These are phyloP conservation scores for Norana najaformis DNA, from an alignment of 2,888 invertebrate genomes.

Conservation along the genomic window DNA sequence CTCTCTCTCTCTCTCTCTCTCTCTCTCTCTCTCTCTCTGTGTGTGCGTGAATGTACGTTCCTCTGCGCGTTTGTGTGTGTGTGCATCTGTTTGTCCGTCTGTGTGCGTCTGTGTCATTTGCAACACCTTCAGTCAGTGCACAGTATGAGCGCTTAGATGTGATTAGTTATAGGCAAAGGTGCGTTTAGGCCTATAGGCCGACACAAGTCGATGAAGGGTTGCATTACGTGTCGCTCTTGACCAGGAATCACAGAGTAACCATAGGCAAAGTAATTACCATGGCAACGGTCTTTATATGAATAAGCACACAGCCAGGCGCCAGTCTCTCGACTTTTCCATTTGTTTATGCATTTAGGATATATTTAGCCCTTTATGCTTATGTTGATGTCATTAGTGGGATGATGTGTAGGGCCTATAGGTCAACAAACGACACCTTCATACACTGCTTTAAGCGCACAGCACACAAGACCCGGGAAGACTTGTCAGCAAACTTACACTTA, in stretches of 20 bases:
- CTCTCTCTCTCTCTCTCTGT: background rate
- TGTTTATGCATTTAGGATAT: too few species aligned
- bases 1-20: background rate
- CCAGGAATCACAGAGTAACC: constrained; percentile 9
- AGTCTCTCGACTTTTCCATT: background rate
- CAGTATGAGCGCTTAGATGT: background rate
- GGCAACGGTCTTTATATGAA: background rate
- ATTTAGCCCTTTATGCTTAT: too few species aligned
- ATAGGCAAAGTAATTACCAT: background rate
- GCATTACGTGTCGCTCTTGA: background rate
- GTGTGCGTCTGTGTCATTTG: background rate
- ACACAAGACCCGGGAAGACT: too few species aligned
- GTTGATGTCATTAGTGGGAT: too few species aligned
- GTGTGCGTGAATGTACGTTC: background rate
- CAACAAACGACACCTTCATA: too few species aligned
- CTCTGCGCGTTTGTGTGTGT: background rate
- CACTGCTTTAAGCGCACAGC: too few species aligned
- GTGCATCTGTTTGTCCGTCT: background rate
- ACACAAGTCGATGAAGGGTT: background rate
- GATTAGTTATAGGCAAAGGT: constrained; percentile 4
- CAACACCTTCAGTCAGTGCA: background rate
- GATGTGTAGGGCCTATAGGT: too few species aligned
- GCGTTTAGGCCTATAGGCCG: background rate
- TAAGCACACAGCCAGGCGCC: background rate
- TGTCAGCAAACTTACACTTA: too few species aligned